These are phyloP conservation scores for Atherinomorus stipes DNA, from an alignment of 2,113 vertebrate species.

Conservation along the genomic window DNA sequence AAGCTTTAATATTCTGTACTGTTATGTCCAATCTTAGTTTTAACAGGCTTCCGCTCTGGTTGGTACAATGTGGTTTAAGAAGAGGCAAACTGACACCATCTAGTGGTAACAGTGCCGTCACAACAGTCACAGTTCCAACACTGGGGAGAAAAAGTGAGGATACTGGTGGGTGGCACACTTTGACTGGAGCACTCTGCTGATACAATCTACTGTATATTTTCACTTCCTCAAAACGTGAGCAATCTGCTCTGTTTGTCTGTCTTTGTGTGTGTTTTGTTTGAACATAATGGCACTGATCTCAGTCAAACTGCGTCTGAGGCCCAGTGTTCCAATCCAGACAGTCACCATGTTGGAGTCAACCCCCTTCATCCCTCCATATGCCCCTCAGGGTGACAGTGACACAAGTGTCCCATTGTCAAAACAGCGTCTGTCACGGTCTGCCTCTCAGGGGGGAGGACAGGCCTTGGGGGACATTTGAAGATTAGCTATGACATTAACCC, in stretches of 20 bases:
- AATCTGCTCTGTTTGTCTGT: neutral
- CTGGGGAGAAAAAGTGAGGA: neutral
- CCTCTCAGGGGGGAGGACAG: conserved; percentile 33
- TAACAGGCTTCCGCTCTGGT: neutral
- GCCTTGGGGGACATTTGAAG: conserved; percentile 65
- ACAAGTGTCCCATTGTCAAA: conserved; percentile 78
- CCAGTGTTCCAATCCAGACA: conserved; percentile 36
- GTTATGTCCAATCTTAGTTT: neutral
- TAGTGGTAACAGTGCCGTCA: conserved; percentile 4
- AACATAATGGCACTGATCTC: neutral
- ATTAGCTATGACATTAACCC: conserved; percentile 75
- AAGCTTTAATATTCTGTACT: neutral
- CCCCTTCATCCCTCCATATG: conserved; percentile 34
- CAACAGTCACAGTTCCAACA: neutral
- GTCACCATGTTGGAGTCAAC: conserved; percentile 31
- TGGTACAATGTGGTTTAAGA: neutral
- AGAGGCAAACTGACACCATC: conserved; percentile 4
- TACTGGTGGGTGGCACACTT: neutral
- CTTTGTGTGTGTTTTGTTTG: neutral
- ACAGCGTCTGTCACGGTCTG: conserved; percentile 57
- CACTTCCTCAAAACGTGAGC: conserved; percentile 2
- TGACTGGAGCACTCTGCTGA: neutral
- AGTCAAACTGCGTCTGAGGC: conserved; percentile 15
- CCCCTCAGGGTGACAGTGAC: conserved; percentile 63
- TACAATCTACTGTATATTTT: neutral